A percentile compares a stretch with the other conserved stretches of the same genome.
These are phyloP conservation scores for Peromyscus melanophrys DNA, from an alignment of 2,797 vertebrate genomes.

Conservation along the genomic window DNA sequence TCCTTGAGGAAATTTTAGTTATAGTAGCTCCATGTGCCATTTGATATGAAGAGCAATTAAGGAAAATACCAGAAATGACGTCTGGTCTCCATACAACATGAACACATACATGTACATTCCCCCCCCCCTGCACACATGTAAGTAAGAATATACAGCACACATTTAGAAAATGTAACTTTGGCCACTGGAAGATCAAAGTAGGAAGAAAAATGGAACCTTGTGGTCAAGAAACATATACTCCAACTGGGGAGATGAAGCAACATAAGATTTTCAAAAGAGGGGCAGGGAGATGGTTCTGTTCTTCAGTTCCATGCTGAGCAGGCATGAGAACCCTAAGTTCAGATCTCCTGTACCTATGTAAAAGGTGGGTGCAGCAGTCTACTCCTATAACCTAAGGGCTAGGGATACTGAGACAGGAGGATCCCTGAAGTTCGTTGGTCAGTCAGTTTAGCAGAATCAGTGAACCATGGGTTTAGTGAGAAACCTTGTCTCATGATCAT, in stretches of 20 bases:
- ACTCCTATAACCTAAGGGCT: not conserved
- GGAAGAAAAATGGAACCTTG: not conserved
- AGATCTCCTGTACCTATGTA: not conserved
- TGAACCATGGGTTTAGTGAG: not conserved
- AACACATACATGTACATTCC: not conserved
- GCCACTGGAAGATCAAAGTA: not conserved
- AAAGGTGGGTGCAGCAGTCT: not conserved
- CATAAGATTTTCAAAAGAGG: not conserved
- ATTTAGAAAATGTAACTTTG: not conserved
- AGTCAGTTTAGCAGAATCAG: not conserved
- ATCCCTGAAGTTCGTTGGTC: not conserved
- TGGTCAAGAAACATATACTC: not conserved
- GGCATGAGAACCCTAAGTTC: not conserved
- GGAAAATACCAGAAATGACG: not conserved
- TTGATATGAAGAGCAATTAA: not conserved
- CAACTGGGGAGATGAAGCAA: not conserved
- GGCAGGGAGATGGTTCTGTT: not conserved
- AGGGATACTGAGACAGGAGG: not conserved
- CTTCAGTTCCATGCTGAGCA: not conserved
- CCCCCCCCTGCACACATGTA: too few species aligned
- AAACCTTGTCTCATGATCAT: not conserved
- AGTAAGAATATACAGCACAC: not conserved
- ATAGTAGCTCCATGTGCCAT: not conserved
- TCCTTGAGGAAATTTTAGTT: not conserved
- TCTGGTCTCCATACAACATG: not conserved